Base-by-base conservation (phyloP, 2,888 invertebrate species). In the Teleiodes luculella region DNA sequence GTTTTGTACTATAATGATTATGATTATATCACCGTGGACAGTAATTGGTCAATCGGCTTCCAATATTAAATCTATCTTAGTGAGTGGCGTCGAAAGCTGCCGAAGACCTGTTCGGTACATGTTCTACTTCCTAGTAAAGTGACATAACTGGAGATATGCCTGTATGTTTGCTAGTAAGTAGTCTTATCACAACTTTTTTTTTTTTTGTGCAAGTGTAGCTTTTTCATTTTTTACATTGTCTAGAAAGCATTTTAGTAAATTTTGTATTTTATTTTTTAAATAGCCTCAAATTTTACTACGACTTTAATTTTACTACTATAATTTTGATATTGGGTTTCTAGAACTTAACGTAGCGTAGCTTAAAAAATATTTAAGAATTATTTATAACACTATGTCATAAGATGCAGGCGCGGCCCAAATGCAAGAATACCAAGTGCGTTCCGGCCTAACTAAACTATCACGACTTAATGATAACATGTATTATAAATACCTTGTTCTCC, bases 1-100 rank as follows among this genome's bases (percentile, higher is more conserved):
- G 11, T 33, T 48, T 18, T 41, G 18, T 16, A 39, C 16, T 14
- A 3, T 16, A 39, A 39, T 39, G 39, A 41, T 36, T 13, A 11
- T 54, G 33, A 31, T 49, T 49, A 49, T 37, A 49, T 49, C 49
- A 49, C 37, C n/a, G 28, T 37, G 36, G 49, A 36, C 10, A 11
- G 39, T 41, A 49, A 49, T 49, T 49, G 49, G 13, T 28, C 49
- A 49, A 37, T 48, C 48, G n/a, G 13, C 39, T 48, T n/a, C 41
- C n/a, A 31, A 16, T 49, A 49, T 49, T 33, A 49, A 49, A 49
- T 37, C 20, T 20, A 37, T 47, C 31, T 11, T 28, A n/a, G 24
- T 14, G 49, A 49, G 33, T 37, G 49, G 20, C 46, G 14, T 31
- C 16, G 46, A 46, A 46, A 46, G 46, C 37, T 11, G 28, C 20